Evolutionary conservation across 2,113 vertebrate genomes (phyloP).

Genomic region (Podilymbus podiceps): DNA sequence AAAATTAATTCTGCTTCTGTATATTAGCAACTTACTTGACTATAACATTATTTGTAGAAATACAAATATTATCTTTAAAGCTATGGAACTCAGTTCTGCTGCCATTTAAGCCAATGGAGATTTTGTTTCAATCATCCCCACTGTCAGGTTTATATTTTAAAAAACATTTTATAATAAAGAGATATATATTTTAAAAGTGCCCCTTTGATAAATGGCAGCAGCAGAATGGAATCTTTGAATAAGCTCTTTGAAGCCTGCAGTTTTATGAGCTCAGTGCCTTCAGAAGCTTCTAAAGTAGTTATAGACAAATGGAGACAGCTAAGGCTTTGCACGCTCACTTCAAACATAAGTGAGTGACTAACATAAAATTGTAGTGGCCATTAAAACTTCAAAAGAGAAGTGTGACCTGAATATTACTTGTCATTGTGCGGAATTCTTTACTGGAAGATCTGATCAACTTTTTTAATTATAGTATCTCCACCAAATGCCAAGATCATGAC

Average conservation of each 20-base stretch:
- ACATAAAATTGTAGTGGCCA: constrained; percentile 66
- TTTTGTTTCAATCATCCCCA: constrained; percentile 52
- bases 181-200: constrained; percentile 53
- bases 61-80: constrained; percentile 9
- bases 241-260: constrained; percentile 66
- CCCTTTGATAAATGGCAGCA: constrained; percentile 44
- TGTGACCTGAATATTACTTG: constrained; percentile 60
- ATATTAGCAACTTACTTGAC: not conserved
- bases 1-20: not conserved
- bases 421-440: not conserved
- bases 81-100: not conserved
- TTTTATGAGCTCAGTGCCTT: constrained; percentile 65
- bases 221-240: constrained; percentile 57
- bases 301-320: constrained; percentile 64
- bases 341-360: constrained; percentile 63
- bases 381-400: constrained; percentile 67
- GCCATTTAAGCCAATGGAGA: constrained; percentile 19
- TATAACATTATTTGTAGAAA: not conserved
- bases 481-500: not conserved
- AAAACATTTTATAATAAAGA: constrained; percentile 56
- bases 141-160: constrained; percentile 26
- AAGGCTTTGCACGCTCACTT: constrained; percentile 57
- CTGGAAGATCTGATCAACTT: constrained; percentile 31
- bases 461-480: constrained; percentile 11
- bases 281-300: constrained; percentile 67